Base-by-base conservation (phyloP, 2,888 invertebrate genomes). In the Drosophila flavopinicola region DNA sequence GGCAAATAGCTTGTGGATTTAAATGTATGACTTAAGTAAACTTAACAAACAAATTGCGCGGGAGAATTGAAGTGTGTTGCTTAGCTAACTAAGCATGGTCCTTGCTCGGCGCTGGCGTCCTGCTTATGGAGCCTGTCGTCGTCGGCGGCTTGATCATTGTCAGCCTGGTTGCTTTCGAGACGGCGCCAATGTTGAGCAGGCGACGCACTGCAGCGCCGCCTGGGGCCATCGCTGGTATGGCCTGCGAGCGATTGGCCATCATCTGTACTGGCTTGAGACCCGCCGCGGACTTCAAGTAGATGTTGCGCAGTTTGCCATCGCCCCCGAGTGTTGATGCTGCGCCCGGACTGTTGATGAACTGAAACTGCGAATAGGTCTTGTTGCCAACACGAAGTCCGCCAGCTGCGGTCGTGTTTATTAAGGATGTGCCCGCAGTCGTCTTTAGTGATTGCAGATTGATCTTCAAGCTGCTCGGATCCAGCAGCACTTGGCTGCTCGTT, bases 221-320 rank as follows among this genome's bases (percentile, higher is more conserved):
- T 0, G 76, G 65, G 3, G 70, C 57, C 17, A 64, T 64, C 2
- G 54, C 37, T 0, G 76, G 65, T 32, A 75, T 65, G 1, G 32
- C 11, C 5, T 53, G 9, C 6, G 76, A 9, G 13, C 80, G 67
- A 42, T 79, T 85, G 6, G 61, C 7, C 17, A 80, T 0, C 80
- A 80, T 67, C 11, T 79, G 80, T 0, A 82, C 66, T 0, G 86
- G 86, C 25, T 86, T 82, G 1, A 82, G 38, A 2, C 77, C 80
- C 1, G 60, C 42, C 2, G 66, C 68, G 0, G 84, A 84, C 3
- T 86, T 86, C 0, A 86, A 33, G 39, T 24, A 80, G 1, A 82
- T 41, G 29, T 79, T 79, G 4, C 78, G 59, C 1, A 75, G 44
- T 27, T 86, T 79, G 15, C 68, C 76, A 33, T 84, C 80, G 51